These are phyloP conservation scores for Chlorops oryzae DNA, from an alignment of 1,140 invertebrate genomes.

Conservation along the genomic window DNA sequence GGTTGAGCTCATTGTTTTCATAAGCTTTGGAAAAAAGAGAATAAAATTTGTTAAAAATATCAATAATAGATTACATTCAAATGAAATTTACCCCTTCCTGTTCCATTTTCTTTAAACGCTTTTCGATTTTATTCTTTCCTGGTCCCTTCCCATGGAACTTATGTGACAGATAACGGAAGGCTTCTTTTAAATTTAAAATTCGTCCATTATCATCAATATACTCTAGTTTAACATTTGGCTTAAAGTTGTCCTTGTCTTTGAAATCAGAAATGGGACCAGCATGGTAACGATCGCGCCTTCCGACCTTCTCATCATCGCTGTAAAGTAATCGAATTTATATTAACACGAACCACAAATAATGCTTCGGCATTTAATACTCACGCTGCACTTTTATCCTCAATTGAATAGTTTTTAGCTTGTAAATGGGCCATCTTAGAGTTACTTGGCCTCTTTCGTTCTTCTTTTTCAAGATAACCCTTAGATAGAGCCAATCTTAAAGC, in stretches of 20 bases:
- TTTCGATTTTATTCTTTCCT: constrained; percentile 97
- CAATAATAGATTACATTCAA: neutral
- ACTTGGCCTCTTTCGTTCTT: constrained; percentile 64
- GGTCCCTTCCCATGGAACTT: constrained; percentile 99
- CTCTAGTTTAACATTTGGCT: constrained; percentile 93
- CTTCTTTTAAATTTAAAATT: constrained; percentile 89
- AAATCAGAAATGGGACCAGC: constrained; percentile 86
- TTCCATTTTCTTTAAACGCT: constrained; percentile 89
- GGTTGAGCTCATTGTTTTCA: constrained; percentile 98
- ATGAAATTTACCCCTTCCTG: constrained; percentile 72
- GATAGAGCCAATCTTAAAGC: constrained; percentile 88
- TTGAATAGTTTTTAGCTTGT: constrained; percentile 89
- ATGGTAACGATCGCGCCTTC: constrained; percentile 65
- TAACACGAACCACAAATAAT: neutral
- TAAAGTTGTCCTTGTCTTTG: constrained; percentile 88
- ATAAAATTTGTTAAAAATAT: constrained; percentile 52
- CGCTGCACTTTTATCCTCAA: constrained; percentile 90
- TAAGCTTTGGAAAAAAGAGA: constrained; percentile 60
- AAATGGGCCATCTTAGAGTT: constrained; percentile 67
- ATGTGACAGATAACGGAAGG: constrained; percentile 91
- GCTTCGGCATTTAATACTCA: constrained; percentile 48
- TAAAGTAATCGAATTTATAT: no score
- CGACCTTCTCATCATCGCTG: constrained; percentile 79
- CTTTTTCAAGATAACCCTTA: constrained; percentile 91
- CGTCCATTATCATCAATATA: constrained; percentile 95